A percentile compares a stretch with the other conserved stretches of the same genome.
Conservation (phyloP, 1,140 invertebrate species). For the Alviniconcha marisindica region DNA sequence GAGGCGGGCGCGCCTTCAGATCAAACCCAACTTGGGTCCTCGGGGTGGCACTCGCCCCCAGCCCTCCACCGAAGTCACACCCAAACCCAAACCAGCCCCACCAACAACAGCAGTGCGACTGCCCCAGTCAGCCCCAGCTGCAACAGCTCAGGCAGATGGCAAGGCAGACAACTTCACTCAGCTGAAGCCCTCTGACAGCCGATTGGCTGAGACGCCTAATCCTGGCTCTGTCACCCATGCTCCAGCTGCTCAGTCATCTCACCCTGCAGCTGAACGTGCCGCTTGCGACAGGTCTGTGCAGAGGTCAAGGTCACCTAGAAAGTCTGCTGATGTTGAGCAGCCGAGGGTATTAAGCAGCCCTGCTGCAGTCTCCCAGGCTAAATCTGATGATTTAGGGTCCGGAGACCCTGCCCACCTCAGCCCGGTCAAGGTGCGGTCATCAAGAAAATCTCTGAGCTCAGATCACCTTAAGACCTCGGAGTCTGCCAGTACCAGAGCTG, state of each 20-base stretch:
- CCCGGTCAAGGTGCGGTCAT: too few relatives aligned
- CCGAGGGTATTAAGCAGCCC: too few relatives aligned
- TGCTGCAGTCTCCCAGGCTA: too few relatives aligned
- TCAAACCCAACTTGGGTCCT: constrained; percentile 58
- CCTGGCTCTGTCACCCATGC: background rate
- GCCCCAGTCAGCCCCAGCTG: background rate
- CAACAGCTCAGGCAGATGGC: constrained; percentile 8
- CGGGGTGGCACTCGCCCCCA: constrained; percentile 1
- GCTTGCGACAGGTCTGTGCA: background rate
- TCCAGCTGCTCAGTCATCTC: background rate
- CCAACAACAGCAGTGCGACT: background rate
- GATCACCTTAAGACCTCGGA: background rate
- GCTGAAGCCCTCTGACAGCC: background rate
- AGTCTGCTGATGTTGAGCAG: background rate
- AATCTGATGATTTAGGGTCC: too few relatives aligned
- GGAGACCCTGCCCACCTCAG: too few relatives aligned
- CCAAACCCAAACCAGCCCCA: constrained; percentile 18
- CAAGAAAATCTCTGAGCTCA: background rate
- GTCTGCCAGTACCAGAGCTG: too few relatives aligned
- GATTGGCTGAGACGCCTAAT: too few relatives aligned
- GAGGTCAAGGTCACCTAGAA: background rate
- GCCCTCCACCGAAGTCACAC: background rate
- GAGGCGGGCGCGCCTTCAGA: constrained; percentile 53
- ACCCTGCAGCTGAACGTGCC: too few relatives aligned
- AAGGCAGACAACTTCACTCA: constrained; percentile 23